These are phyloP conservation scores for Muscicapa striata DNA, from an alignment of 2,797 vertebrate genomes.

Conservation along the genomic window DNA sequence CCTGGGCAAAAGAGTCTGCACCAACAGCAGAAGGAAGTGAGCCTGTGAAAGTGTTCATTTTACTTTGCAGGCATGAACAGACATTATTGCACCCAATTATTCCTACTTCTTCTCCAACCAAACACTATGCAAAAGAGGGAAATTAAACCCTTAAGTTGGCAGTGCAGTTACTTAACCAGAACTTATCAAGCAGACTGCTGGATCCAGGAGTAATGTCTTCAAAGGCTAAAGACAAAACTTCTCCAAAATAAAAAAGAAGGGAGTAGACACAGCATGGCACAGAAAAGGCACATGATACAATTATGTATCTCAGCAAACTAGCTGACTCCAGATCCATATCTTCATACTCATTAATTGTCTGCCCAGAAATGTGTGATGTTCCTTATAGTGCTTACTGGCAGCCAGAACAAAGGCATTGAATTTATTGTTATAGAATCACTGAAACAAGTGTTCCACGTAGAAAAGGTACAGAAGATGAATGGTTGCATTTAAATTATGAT, in stretches of 20 bases:
- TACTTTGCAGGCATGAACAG: conserved; percentile 16
- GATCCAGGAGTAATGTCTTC: background rate
- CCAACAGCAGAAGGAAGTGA: conserved; percentile 31
- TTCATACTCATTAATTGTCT: background rate
- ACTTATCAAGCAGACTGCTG: background rate
- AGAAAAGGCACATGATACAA: background rate
- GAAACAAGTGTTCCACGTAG: background rate
- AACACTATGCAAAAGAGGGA: conserved; percentile 28
- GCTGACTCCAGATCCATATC: background rate
- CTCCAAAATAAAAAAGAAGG: background rate
- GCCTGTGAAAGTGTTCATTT: conserved; percentile 30
- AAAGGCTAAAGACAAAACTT: background rate
- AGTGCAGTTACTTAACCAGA: background rate
- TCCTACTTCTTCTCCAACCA: conserved; percentile 23
- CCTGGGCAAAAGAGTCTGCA: conserved; percentile 12
- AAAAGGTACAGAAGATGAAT: background rate
- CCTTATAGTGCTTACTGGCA: background rate
- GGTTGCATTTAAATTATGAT: background rate
- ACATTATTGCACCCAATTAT: conserved; percentile 41
- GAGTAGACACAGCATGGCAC: background rate
- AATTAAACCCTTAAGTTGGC: background rate
- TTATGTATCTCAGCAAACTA: background rate
- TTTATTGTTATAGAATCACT: background rate
- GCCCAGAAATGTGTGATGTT: background rate
- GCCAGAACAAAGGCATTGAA: background rate